phyloP scores from a whole-genome alignment of 2,797 vertebrate species.

The Lithobates pipiens region DNA sequence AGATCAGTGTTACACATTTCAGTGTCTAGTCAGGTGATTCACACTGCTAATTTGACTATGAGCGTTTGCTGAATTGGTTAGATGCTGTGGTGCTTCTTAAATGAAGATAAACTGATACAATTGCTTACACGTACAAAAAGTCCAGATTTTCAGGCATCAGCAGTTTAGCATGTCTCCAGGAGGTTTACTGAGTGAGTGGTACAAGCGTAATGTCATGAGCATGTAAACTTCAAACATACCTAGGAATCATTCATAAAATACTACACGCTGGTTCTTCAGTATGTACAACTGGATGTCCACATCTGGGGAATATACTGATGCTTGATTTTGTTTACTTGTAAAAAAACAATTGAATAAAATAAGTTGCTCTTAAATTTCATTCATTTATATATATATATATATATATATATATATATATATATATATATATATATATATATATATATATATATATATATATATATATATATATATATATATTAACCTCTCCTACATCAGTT shows the following conservation, averaged over 20 bases:
- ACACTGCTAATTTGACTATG: neutral
- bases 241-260: constrained; percentile 1
- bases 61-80: neutral
- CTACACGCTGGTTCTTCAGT: neutral
- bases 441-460: neutral
- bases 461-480: neutral
- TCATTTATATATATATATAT: neutral
- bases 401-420: neutral
- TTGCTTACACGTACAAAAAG: constrained; percentile 6
- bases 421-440: neutral
- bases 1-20: no score
- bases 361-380: neutral
- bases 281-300: neutral
- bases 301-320: neutral
- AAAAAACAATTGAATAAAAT: no score
- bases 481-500: no score
- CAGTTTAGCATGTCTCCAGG: constrained; percentile 9
- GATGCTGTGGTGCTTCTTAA: neutral
- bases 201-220: neutral
- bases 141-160: constrained; percentile 24
- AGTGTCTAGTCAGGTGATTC: neutral
- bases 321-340: neutral
- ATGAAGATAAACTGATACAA: constrained; percentile 26
- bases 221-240: neutral
- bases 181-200: constrained; percentile 2